These are phyloP conservation scores for Chiloscyllium plagiosum DNA, from an alignment of 2,113 vertebrate species.

Conservation along the genomic window DNA sequence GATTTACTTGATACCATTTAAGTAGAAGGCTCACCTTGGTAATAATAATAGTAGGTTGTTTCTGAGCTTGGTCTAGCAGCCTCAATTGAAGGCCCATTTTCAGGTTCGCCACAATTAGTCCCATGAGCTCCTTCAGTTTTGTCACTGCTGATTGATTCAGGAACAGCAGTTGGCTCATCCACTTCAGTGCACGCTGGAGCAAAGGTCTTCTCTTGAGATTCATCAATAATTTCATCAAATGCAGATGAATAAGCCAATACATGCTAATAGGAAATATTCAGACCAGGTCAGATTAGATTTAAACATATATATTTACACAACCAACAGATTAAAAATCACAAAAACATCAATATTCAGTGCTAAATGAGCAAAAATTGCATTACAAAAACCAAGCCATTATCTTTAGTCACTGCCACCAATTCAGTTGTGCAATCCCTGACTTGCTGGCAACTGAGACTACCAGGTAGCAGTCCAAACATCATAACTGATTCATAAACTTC, in stretches of 20 bases:
- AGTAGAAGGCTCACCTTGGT: constrained; percentile 71
- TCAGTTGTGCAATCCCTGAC: background rate
- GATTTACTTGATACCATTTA: background rate
- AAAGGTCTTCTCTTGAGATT: constrained; percentile 44
- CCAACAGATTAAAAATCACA: background rate
- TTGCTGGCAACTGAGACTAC: no score
- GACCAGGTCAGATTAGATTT: constrained; percentile 9
- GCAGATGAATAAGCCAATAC: constrained; percentile 65
- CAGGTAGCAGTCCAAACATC: no score
- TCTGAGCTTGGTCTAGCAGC: background rate
- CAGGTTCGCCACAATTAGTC: background rate
- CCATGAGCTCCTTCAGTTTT: background rate
- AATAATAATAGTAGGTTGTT: constrained; percentile 73
- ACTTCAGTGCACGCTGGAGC: background rate
- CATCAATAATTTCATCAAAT: constrained; percentile 72
- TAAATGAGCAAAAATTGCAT: background rate
- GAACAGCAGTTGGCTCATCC: background rate
- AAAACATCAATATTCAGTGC: background rate
- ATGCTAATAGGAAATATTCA: background rate
- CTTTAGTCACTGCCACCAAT: background rate
- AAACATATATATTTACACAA: no score
- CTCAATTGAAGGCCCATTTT: background rate
- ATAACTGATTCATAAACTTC: no score
- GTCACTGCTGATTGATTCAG: background rate
- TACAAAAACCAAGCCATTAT: background rate